phyloP scores from a whole-genome alignment of 2,797 vertebrate genomes.

The Arrhamphus sclerolepis region DNA sequence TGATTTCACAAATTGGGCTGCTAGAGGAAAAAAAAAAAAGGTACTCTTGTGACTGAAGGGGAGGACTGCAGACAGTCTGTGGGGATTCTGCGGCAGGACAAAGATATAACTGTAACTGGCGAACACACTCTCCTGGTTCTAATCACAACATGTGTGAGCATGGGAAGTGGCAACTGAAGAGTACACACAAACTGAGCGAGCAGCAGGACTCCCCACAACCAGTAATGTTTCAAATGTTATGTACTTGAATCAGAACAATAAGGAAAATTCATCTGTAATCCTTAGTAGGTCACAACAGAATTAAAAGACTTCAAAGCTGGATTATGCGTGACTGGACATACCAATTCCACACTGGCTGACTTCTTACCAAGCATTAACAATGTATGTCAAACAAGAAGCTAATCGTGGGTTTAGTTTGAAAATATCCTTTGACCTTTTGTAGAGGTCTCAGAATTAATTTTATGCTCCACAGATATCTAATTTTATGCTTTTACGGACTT shows the following conservation, averaged over 20 bases:
- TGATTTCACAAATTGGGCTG: constrained; percentile 79
- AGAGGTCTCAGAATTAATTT: constrained; percentile 79
- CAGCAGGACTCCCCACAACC: constrained; percentile 37
- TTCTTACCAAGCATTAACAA: constrained; percentile 71
- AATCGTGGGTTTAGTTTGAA: constrained; percentile 75
- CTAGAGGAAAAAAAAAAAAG: constrained; percentile 42
- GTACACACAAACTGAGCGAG: constrained; percentile 39
- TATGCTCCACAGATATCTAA: constrained; percentile 78
- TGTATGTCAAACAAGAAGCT: constrained; percentile 77
- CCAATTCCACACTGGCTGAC: constrained; percentile 74
- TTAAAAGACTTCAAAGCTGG: constrained; percentile 76
- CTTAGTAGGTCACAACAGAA: constrained; percentile 71
- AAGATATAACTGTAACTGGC: constrained; percentile 79
- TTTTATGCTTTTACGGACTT: constrained; percentile 79
- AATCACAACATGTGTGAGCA: constrained; percentile 65
- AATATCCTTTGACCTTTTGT: constrained; percentile 80
- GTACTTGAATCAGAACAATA: constrained; percentile 62
- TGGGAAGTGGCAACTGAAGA: constrained; percentile 43
- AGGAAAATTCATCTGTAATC: constrained; percentile 66
- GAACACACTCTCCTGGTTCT: constrained; percentile 59
- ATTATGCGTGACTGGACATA: constrained; percentile 76
- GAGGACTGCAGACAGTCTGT: constrained; percentile 64
- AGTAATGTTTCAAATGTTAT: constrained; percentile 46
- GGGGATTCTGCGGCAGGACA: constrained; percentile 66
- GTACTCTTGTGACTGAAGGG: constrained; percentile 51